phyloP scores from a whole-genome alignment of 92 coral and sea anemone species.

The Phenganax marumi region DNA sequence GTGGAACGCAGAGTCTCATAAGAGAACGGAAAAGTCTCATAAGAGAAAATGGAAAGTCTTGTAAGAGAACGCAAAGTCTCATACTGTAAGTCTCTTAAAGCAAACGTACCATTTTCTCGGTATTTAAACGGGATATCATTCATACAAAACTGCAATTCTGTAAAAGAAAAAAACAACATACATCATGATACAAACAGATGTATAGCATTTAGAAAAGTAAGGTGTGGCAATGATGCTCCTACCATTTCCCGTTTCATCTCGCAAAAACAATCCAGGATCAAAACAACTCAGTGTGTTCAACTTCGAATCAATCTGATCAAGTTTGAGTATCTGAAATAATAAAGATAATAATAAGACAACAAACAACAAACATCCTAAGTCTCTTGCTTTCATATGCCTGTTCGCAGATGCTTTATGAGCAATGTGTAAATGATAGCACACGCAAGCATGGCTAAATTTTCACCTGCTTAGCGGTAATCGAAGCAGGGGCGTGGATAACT shows the following conservation, averaged over 20 bases:
- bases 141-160: conserved; percentile 22
- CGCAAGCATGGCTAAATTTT: not conserved
- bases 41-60: no score
- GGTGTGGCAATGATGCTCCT: not conserved
- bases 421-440: not conserved
- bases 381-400: no score
- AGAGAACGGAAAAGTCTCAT: not conserved
- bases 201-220: not conserved
- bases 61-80: no score
- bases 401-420: not conserved
- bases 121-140: conserved; percentile 27
- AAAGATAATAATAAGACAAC: no score
- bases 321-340: conserved; percentile 19
- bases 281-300: conserved; percentile 15
- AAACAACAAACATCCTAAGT: no score
- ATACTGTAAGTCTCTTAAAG: no score
- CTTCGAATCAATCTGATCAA: conserved; percentile 5
- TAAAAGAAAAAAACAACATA: not conserved
- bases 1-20: not conserved
- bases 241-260: conserved; percentile 13
- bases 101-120: not conserved
- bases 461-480: conserved; percentile 19
- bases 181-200: not conserved
- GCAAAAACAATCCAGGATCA: conserved; percentile 31
- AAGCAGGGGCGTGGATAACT: conserved; percentile 11